These are phyloP conservation scores for zebrafish (Danio rerio) DNA, from an alignment of 2,113 vertebrate species.

Conservation along the genomic window GRCz12tu NC_133177.1:33453501-33454000, in stretches of 20 bases:
- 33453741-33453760: constrained; percentile 99
- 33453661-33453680: constrained; percentile 7
- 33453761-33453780: constrained; percentile 99
- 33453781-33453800: constrained; percentile 99
- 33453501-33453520: neutral
- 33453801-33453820: constrained; percentile 45
- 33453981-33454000: constrained; percentile 3
- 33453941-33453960: neutral
- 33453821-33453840: constrained; percentile 6
- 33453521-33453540: constrained; percentile 17
- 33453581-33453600: neutral
- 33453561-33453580: neutral
- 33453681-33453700: neutral
- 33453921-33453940: constrained; percentile 30
- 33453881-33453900: constrained; percentile 18
- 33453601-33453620: neutral
- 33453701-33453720: constrained; percentile 70
- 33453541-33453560: neutral
- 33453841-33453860: constrained; percentile 24
- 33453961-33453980: neutral
- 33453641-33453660: constrained; percentile 21
- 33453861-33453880: constrained; percentile 2
- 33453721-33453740: constrained; percentile 99
- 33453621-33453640: neutral
- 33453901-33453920: neutral